Evolutionary conservation across 2,113 vertebrate genomes (phyloP).

Genomic region (Apodemus speciosus): DNA sequence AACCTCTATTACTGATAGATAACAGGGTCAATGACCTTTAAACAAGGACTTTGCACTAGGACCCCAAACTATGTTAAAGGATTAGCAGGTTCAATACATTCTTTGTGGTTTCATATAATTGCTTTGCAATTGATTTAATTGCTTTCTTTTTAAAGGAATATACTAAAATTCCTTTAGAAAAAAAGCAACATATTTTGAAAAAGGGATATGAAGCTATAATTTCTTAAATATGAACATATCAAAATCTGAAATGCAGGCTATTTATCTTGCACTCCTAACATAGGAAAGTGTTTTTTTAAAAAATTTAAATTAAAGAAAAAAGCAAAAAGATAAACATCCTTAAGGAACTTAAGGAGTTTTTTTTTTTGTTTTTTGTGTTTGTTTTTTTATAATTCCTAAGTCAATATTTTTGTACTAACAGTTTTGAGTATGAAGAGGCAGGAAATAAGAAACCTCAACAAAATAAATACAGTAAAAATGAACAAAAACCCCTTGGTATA

Average conservation of each 20-base stretch:
- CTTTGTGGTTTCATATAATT: conserved; percentile 83
- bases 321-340: conserved; percentile 67
- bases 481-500: conserved; percentile 82
- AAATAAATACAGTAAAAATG: conserved; percentile 90
- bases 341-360: conserved; percentile 72
- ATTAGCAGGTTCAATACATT: conserved; percentile 70
- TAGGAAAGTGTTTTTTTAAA: conserved; percentile 78
- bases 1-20: conserved; percentile 45
- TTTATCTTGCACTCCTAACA: conserved; percentile 82
- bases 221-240: conserved; percentile 80
- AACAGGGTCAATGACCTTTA: conserved; percentile 57
- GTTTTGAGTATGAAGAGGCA: conserved; percentile 85
- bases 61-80: conserved; percentile 73
- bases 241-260: conserved; percentile 82
- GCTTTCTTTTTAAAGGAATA: conserved; percentile 80
- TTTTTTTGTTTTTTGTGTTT: neutral
- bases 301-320: conserved; percentile 72
- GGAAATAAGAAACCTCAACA: conserved; percentile 85
- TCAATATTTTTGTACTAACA: conserved; percentile 82
- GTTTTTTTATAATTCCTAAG: conserved; percentile 79
- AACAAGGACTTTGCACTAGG: conserved; percentile 63
- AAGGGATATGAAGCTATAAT: conserved; percentile 79
- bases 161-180: conserved; percentile 80
- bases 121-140: conserved; percentile 82
- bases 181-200: conserved; percentile 77